Evolutionary conservation across 2,113 vertebrate genomes (phyloP), one percentile per base, ranked within the genome.

Genomic region (Eleginops maclovinus): DNA sequence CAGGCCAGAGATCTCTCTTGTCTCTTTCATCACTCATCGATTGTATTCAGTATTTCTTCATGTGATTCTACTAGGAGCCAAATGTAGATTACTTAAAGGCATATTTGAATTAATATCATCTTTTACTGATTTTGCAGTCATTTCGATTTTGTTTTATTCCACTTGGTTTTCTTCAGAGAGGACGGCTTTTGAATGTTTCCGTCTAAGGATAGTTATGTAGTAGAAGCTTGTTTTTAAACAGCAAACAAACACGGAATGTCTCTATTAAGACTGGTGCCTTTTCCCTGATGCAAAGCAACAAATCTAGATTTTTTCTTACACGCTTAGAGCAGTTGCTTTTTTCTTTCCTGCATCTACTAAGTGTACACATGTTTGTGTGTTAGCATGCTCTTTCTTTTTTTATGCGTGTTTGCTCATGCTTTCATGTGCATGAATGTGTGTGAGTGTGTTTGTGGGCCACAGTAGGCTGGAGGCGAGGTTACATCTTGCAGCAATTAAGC

Each of bases 401-500:
- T 58, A 21, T 73, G 72, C 67, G 67, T 56, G n/a, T 53, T 8
- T 65, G 72, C 10, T 40, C 46, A 41, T 56, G 64, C 73, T 81
- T 84, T 81, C 78, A 81, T 83, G 83, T 73, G 67, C 46, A 31
- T 77, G 70, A 59, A 60, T 78, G 77, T 85, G 88, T 79, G 67
- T 31, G 75, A 61, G 77, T 84, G 81, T 89, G 88, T 90, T 87
- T 90, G 90, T 83, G 77, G 82, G 85, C 84, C 81, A 69, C 77
- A 85, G 85, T 81, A 72, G 88, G 89, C 91, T 88, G 82, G 83
- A 90, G 89, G 89, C 92, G 73, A 89, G 86, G 90, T 93, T 93
- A 93, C 93, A 94, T 92, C 92, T 94, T 94, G 91, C 87, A 94
- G 88, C 88, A 93, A 94, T 94, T 94, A 92, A 87, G 85, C 88